Base-by-base conservation (phyloP, 2,888 invertebrate genomes). In the Oegoconia quadripuncta region DNA sequence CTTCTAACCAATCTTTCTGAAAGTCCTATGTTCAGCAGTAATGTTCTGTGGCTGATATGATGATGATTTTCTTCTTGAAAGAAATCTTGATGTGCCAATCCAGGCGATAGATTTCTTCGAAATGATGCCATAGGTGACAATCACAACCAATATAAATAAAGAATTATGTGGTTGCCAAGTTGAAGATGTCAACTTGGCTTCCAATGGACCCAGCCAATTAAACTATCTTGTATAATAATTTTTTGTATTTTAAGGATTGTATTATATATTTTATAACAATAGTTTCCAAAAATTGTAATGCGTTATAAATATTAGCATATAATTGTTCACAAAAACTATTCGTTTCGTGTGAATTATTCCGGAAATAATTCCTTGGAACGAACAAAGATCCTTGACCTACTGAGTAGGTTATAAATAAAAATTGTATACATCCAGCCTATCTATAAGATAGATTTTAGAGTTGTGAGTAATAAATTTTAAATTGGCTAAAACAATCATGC, bases 261-360 rank as follows among this genome's bases (percentile, higher is more conserved):
- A n/a, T n/a, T n/a, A n/a, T 23, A 27, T 27, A 27, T 27, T 27
- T 9, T 27, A 13, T 27, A 27, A 56, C 52, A 42, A 35, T 43
- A 37, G 12, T 31, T 42, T 39, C 42, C 40, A 47, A 45, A 41
- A 44, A 36, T 23, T 26, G 25, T 15, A n/a, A 64, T 72, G 75
- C 78, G 76, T 80, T 80, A 77, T 72, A 79, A 75, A 78, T 78
- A 78, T 79, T 80, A 77, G 74, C 76, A 78, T 67, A 68, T 50
- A 67, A 66, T 73, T 66, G 63, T 59, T 51, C 44, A 49, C 53
- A 52, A 31, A 23, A 49, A 64, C 60, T 59, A 23, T 13, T 62
- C 70, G 74, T 73, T 74, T 56, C 64, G 47, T 66, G 55, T 67
- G 59, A 82, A 76, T 83, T 86, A 86, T 84, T 79, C 68, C 65